Conservation (phyloP, 2,888 invertebrate genomes). For the Endotricha flammealis region DNA sequence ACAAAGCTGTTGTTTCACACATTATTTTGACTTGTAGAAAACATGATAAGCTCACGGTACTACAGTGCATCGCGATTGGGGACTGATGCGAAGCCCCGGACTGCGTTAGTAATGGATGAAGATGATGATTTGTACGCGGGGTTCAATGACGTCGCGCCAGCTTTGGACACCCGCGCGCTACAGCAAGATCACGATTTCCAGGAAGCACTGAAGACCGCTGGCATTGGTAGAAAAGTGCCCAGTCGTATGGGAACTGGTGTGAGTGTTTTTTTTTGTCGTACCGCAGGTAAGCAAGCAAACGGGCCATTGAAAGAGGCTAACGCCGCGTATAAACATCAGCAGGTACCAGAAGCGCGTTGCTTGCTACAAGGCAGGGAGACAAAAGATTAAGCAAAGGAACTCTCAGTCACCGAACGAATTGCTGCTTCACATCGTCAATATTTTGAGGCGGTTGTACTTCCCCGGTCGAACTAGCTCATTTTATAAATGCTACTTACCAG, state of each 20-base stretch:
- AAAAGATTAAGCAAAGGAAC: no score
- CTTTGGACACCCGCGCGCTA: conserved; percentile 82
- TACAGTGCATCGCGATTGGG: conserved; percentile 59
- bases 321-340: no score
- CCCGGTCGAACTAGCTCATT: no score
- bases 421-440: no score
- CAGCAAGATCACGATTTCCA: conserved; percentile 86
- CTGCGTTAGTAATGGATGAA: conserved; percentile 61
- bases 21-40: background rate
- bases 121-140: conserved; percentile 83
- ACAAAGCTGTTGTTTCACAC: conserved; percentile 33
- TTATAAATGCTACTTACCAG: no score
- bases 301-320: no score
- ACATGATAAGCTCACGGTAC: conserved; percentile 65
- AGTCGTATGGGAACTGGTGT: conserved; percentile 70
- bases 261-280: conserved; percentile 20
- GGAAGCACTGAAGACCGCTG: conserved; percentile 85
- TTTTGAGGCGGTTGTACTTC: no score
- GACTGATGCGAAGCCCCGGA: conserved; percentile 56
- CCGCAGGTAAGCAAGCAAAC: no score
- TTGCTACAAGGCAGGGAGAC: no score
- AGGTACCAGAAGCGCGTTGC: no score
- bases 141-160: conserved; percentile 82
- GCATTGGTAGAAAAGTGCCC: conserved; percentile 83
- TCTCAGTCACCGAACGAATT: no score